Percentiles rank a stretch among this genome's conserved stretches.
phyloP scores from a whole-genome alignment of 2,797 vertebrate species.

The Falco novaeseelandiae region DNA sequence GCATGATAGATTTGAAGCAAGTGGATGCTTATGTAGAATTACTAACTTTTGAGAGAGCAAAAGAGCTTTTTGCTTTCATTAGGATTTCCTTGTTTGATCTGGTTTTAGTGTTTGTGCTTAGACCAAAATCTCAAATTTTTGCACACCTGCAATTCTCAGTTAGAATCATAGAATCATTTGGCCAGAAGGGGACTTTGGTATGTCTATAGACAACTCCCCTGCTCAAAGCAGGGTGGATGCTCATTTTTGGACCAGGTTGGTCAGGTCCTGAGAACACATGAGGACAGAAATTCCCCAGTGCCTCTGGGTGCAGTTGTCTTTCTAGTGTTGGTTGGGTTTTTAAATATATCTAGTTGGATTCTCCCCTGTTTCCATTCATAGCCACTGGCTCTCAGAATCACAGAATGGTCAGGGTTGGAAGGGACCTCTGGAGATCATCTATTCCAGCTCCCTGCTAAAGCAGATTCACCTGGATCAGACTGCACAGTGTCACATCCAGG shows the following conservation, averaged over 20 bases:
- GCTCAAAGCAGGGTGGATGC: background rate
- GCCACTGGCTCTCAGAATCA: background rate
- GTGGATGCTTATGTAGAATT: background rate
- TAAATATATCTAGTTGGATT: background rate
- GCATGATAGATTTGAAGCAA: background rate
- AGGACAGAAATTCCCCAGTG: background rate
- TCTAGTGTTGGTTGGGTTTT: background rate
- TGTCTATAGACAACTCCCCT: background rate
- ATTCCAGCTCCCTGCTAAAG: too few species aligned
- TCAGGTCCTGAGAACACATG: background rate
- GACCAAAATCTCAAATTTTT: background rate
- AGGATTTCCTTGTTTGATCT: background rate
- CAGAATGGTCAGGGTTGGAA: too few species aligned
- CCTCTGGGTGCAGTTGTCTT: background rate
- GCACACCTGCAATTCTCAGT: background rate
- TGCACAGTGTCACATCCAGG: too few species aligned
- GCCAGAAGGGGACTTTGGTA: background rate
- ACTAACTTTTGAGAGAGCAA: background rate
- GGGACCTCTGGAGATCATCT: too few species aligned
- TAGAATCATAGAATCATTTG: background rate
- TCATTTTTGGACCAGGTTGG: background rate
- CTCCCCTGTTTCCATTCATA: background rate
- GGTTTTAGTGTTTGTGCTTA: background rate
- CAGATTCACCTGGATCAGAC: too few species aligned
- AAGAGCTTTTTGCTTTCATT: background rate